phyloP scores from a whole-genome alignment of 1,140 invertebrate species.

The Zaprionus inermis region DNA sequence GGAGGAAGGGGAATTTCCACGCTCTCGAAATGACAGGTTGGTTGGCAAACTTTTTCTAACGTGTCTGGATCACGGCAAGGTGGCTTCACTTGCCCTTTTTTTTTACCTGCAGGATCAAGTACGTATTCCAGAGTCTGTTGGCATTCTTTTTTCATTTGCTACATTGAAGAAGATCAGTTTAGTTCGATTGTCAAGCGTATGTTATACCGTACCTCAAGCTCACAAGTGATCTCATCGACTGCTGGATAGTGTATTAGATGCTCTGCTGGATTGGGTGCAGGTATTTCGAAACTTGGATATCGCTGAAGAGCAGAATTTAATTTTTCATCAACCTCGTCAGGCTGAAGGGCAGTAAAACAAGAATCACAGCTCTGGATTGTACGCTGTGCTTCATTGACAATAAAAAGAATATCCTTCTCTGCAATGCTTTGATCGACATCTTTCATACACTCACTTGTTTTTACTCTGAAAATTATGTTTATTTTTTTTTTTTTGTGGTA shows the following conservation, averaged over 20 bases:
- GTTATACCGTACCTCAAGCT: conserved; percentile 46
- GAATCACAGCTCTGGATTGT: conserved; percentile 43
- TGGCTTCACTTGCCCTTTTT: background rate
- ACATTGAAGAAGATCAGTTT: no score
- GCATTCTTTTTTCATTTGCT: conserved; percentile 64
- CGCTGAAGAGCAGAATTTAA: conserved; percentile 43
- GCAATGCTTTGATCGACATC: conserved; percentile 53
- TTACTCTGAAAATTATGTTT: background rate
- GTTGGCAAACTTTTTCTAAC: background rate
- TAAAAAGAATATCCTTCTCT: conserved; percentile 57
- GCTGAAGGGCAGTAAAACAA: conserved; percentile 20
- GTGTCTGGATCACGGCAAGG: conserved; percentile 5
- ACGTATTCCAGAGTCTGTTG: conserved; percentile 9
- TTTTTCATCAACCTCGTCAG: conserved; percentile 41
- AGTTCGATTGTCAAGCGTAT: background rate
- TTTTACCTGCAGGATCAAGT: background rate
- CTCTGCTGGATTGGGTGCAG: conserved; percentile 23
- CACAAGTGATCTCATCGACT: conserved; percentile 49
- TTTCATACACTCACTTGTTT: background rate
- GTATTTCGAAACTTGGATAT: conserved; percentile 31
- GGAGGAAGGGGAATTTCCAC: background rate
- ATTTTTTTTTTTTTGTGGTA: background rate
- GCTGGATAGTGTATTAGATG: conserved; percentile 28
- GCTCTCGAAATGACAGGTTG: background rate
- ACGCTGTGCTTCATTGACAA: conserved; percentile 48